Evolutionary conservation across 2,888 invertebrate genomes (phyloP), one percentile per base, ranked within the genome.

Genomic region (Sphaerophoria taeniata): DNA sequence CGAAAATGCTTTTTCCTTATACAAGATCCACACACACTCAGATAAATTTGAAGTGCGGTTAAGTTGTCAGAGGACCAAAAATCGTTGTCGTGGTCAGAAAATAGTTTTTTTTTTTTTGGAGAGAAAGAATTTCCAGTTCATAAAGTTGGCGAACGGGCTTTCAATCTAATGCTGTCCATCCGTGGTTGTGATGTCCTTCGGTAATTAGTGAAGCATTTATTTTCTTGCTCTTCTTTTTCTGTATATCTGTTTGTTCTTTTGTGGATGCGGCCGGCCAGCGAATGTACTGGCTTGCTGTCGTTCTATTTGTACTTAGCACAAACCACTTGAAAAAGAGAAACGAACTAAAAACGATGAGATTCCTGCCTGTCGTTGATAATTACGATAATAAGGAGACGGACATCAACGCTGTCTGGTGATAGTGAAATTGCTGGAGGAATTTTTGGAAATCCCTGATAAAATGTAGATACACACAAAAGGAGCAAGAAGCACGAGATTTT

Each of bases 151-250:
- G n/a, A 45, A 51, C 49, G 14, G 71, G 58, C 24, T 36, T 71
- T 63, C 61, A 58, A 82, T 63, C 39, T 47, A 65, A 72, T 53
- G 24, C 70, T 55, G 43, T 43, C 31, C 24, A 67, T 69, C 53
- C 67, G 56, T 69, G 67, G 51, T 53, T 24, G 45, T 63, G 65
- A 33, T 74, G 74, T 73, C 76, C 81, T 85, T 80, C 65, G 55
- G 80, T 81, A 85, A 85, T 85, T 85, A 85, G 85, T 85, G 80
- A 77, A 81, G 51, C 76, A 71, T 85, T 81, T 80, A 80, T 80
- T 85, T 76, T 85, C 71, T 72, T 65, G 51, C 11, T 51, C 24
- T 72, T 76, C 65, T 34, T 70, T 63, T 11, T n/a, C 39, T 0
- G 2, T 0, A 16, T 49, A 14, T 36, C 2, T 43, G 11, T 43